Evolutionary conservation across 2,113 vertebrate species (phyloP).

Genomic region (Alaudala cheleensis): DNA sequence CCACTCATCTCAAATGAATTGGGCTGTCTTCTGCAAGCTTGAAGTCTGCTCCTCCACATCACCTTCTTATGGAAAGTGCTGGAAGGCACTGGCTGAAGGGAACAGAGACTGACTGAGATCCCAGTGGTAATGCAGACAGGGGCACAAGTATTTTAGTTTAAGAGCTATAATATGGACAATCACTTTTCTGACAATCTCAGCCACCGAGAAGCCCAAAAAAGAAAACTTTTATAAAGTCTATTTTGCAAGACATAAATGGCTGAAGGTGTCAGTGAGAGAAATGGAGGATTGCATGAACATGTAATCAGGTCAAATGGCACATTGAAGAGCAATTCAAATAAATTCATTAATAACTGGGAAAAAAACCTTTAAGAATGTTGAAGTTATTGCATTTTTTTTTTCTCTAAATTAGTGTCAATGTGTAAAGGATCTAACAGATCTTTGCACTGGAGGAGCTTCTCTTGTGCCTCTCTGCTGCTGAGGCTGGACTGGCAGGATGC

Average conservation of each 20-base stretch:
- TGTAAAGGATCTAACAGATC: neutral
- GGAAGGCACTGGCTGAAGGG: neutral
- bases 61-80: neutral
- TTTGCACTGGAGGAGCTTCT: neutral
- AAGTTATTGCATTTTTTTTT: neutral
- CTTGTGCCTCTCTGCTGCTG: neutral
- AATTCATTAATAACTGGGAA: neutral
- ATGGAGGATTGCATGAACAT: neutral
- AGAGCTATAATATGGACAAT: neutral
- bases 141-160: neutral
- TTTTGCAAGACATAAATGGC: neutral
- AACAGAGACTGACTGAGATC: neutral
- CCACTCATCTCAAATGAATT: slow-evolving; percentile 38
- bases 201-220: neutral
- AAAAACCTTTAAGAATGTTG: neutral
- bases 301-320: neutral
- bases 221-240: neutral
- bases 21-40: slow-evolving; percentile 8
- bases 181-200: neutral
- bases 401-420: neutral
- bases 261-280: neutral
- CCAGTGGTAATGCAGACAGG: neutral
- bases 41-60: neutral
- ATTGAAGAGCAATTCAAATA: neutral
- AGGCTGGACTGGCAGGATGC: neutral